Base-by-base conservation (phyloP, 1,140 invertebrate genomes). In the Hesperophylax magnus region DNA sequence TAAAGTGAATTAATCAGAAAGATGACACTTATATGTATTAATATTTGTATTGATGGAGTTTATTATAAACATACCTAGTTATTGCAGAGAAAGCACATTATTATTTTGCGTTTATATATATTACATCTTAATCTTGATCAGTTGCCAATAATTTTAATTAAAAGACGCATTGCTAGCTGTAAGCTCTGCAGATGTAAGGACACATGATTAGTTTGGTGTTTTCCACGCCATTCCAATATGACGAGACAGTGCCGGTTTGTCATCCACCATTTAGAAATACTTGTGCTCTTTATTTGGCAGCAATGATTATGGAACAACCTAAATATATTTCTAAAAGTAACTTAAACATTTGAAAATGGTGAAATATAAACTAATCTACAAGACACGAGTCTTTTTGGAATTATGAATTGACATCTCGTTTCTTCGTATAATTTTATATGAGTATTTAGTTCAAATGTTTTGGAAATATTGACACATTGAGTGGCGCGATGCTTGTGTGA, bases 41-140 rank as follows among this genome's bases (percentile, higher is more conserved):
- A 27, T 65, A 27, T 65, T 47, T 71, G 39, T 71, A n/a, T 67
- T 54, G 69, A 56, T 54, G 54, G 65, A 69, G 18, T 72, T 27
- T 22, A 24, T 72, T 71, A 71, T 3, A 71, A 71, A 71, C 67
- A 71, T 75, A 71, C 67, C 53, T 75, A 34, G 27, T 75, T 76
- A 76, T 76, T 76, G 72, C 72, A 39, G 39, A 22, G 52, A 76
- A 76, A 76, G 72, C 72, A 60, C 72, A 34, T 75, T 7, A 20
- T 75, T 60, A 60, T 76, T 34, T 72, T 61, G 31, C 47, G 56
- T 39, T 75, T 18, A 60, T 39, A 60, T 39, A 20, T 18, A 27
- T n/a, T 56, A 54, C 47, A 47, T 67, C n/a, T 72, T 72, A 11
- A 67, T 52, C n/a, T 72, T 72, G 47, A 14, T 52, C 69, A 72